Percentiles rank a stretch among this genome's conserved stretches.
Conservation (phyloP, 2,888 invertebrate species). For the Gymnosoma rotundatum region DNA sequence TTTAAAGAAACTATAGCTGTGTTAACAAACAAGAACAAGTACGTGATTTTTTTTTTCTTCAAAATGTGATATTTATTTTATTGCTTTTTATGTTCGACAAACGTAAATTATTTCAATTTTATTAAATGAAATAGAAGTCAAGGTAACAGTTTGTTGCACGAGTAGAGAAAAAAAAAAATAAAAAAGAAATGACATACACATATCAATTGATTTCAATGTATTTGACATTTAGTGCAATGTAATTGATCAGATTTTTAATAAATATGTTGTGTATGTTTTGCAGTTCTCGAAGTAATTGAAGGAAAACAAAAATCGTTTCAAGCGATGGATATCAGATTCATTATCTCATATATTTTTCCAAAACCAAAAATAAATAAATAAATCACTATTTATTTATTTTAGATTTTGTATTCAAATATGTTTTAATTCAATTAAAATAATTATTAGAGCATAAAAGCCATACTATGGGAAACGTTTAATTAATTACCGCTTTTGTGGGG, state of each 20-base stretch:
- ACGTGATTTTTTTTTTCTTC: not conserved
- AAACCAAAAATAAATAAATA: no score
- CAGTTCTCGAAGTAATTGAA: no score
- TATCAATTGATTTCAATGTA: not conserved
- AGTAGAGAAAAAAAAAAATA: constrained; percentile 1
- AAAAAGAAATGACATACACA: not conserved
- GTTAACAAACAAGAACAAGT: constrained; percentile 23
- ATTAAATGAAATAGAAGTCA: constrained; percentile 14
- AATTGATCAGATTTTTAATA: constrained; percentile 4
- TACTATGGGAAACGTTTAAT: no score
- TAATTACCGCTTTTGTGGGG: no score
- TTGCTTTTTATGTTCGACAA: constrained; percentile 31
- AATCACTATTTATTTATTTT: no score
- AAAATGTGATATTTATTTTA: constrained; percentile 28
- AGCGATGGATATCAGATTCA: no score
- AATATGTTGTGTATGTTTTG: not conserved
- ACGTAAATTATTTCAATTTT: constrained; percentile 16
- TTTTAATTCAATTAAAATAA: no score
- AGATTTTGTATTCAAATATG: no score
- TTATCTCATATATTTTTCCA: no score
- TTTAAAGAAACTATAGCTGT: constrained; percentile 19
- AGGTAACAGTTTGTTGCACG: constrained; percentile 9
- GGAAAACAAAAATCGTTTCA: no score
- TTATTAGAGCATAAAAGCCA: no score
- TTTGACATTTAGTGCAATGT: constrained; percentile 10